These are phyloP conservation scores for Lepidurus arcticus DNA, from an alignment of 1,140 invertebrate genomes.

Conservation along the genomic window DNA sequence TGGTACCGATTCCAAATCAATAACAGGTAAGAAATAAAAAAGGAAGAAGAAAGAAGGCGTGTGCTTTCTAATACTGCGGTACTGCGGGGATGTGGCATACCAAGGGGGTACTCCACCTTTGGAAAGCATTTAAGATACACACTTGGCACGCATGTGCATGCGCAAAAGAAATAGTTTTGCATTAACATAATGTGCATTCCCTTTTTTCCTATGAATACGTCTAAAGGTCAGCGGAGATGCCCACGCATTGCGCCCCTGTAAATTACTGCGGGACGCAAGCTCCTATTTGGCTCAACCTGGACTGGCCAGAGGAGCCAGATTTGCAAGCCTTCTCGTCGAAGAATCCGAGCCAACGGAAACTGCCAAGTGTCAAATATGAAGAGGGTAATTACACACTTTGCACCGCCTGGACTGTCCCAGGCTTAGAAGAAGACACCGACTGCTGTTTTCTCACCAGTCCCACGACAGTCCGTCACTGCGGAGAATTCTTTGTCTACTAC, in stretches of 20 bases:
- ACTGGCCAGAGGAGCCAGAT: constrained; percentile 7
- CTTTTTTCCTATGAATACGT: neutral
- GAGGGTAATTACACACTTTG: constrained; percentile 1
- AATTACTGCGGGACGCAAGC: constrained; percentile 37
- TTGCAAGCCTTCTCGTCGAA: neutral
- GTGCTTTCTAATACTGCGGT: neutral
- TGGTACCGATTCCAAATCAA: constrained; percentile 37
- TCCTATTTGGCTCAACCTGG: constrained; percentile 34
- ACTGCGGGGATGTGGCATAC: neutral
- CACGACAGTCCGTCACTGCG: constrained; percentile 31
- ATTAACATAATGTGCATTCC: neutral
- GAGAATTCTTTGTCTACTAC: constrained; percentile 32
- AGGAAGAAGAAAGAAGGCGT: neutral
- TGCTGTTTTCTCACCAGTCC: constrained; percentile 33
- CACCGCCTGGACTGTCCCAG: neutral
- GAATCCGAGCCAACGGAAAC: neutral
- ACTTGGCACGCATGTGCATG: neutral
- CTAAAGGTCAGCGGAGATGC: constrained; percentile 35
- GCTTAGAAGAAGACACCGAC: constrained; percentile 24
- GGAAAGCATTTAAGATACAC: neutral
- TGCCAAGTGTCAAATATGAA: neutral
- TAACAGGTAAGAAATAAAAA: constrained; percentile 33
- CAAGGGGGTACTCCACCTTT: neutral
- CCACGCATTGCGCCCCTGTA: constrained; percentile 33
- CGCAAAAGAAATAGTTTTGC: neutral